Evolutionary conservation across 1,140 invertebrate genomes (phyloP), one percentile per base, ranked within the genome.

Genomic region (Aphelenchoides fujianensis): DNA sequence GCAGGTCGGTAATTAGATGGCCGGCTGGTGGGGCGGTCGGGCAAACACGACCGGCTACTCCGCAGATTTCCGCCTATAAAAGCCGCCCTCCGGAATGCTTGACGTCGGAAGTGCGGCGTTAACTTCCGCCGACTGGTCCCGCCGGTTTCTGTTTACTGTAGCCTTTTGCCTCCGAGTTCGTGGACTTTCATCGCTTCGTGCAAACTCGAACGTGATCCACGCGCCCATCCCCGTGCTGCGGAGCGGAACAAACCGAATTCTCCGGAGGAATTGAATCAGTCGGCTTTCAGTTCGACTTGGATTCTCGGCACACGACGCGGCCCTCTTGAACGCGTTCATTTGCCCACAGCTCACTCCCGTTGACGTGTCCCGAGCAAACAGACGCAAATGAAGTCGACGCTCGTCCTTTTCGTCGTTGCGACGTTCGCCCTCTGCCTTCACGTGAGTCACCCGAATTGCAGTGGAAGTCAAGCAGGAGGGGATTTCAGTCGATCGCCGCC

Each of bases 281-380:
- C 34, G 34, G 34, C 7, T 48, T 48, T 5, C 23, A 59, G 55
- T 59, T 59, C 55, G 19, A 59, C 55, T 59, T 59, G 55, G 55
- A n/a, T 59, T 19, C 55, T 19, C 55, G 55, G 34, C 5, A 7
- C 55, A 7, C 5, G 55, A 48, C 41, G 23, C 12, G 23, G 41
- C 41, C 41, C 55, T 27, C 5, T 19, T 59, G 27, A 48, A 23
- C 41, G 41, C 55, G 55, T 59, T 7, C 55, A 59, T 19, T 59
- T 23, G 12, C 23, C 23, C 23, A 23, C 23, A 16, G 41, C 41
- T 48, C 23, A 23, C 41, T 48, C 12, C 41, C 23, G 23, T 48
- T 48, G 41, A 23, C 41, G 23, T 16, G 41, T 16, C 23, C 23
- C 23, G 41, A 48, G 41, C 41, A 48, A 48, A 48, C 41, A 48